Evolutionary conservation across 2,797 vertebrate genomes (phyloP), one percentile per base, ranked within the genome.

Genomic region (Alfaro cultratus): DNA sequence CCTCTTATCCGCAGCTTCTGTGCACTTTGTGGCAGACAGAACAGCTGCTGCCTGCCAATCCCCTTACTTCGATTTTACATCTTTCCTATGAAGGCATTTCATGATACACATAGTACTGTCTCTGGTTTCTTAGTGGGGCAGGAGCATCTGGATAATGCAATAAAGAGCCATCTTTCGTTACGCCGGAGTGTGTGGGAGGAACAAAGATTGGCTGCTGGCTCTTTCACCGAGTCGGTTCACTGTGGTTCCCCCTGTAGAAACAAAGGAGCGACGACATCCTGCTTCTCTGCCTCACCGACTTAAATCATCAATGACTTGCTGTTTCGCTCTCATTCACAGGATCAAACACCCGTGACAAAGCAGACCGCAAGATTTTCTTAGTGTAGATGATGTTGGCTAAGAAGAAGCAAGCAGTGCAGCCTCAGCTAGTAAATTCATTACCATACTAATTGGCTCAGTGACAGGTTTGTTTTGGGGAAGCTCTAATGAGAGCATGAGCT

Each of bases 131-230:
- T 91, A 80, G 82, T 83, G 87, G 91, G 84, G 78, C 83, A 53
- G 75, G 79, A 90, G 90, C 93, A 94, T 94, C 93, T 93, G 93
- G 93, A 86, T 88, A 83, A 91, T 84, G 89, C 90, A 90, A 91
- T 89, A 85, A 86, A 93, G 90, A 93, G 85, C 92, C 82, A 84
- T 90, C 92, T 92, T 82, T 80, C 62, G 57, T 89, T 90, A 71
- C 83, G 89, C 75, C 74, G 0, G 80, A 83, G 86, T 80, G 88
- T 88, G 92, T 93, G 88, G 93, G 93, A 89, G 91, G 89, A 91
- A 92, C 92, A 90, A 86, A 92, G 89, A 92, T 86, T 86, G 86
- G 83, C 88, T 84, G 87, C 80, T 87, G 90, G 78, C 79, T 91
- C 91, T 86, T 90, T 86, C 78, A 83, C 82, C 82, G 81, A 84